phyloP scores from a whole-genome alignment of 1,140 invertebrate genomes.

The Ostrea edulis region DNA sequence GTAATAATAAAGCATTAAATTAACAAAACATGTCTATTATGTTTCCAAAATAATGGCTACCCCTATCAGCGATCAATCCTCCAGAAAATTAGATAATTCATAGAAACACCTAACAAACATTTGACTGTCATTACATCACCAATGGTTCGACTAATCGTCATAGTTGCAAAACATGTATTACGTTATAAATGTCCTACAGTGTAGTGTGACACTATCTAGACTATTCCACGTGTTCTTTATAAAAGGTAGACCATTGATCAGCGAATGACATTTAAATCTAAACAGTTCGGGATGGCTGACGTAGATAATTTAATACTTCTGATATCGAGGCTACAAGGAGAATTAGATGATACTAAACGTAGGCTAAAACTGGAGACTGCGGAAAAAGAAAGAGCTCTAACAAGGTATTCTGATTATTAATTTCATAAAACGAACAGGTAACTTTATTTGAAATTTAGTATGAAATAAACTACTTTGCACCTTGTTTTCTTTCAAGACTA shows the following conservation, averaged over 20 bases:
- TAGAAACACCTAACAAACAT: too few species aligned
- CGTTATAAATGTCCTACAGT: too few species aligned
- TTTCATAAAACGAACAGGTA: too few species aligned
- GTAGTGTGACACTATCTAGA: too few species aligned
- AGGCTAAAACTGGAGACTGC: not conserved
- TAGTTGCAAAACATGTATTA: too few species aligned
- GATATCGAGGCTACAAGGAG: not conserved
- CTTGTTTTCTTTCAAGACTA: not conserved
- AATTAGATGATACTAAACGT: not conserved
- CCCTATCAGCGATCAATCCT: too few species aligned
- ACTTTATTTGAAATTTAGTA: not conserved
- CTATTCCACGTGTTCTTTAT: not conserved
- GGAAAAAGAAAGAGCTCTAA: conserved; percentile 5
- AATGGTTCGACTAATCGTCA: too few species aligned
- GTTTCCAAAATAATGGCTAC: too few species aligned
- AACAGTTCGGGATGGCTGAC: conserved; percentile 2
- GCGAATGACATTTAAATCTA: not conserved
- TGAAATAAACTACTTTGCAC: not conserved
- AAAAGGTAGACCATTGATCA: not conserved
- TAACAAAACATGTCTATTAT: too few species aligned
- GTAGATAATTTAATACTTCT: not conserved
- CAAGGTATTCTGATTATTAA: not conserved
- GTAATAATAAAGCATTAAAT: too few species aligned
- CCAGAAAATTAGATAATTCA: too few species aligned
- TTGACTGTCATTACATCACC: too few species aligned